Evolutionary conservation across 2,113 vertebrate species (phyloP).

Genomic region (Entelurus aequoreus): DNA sequence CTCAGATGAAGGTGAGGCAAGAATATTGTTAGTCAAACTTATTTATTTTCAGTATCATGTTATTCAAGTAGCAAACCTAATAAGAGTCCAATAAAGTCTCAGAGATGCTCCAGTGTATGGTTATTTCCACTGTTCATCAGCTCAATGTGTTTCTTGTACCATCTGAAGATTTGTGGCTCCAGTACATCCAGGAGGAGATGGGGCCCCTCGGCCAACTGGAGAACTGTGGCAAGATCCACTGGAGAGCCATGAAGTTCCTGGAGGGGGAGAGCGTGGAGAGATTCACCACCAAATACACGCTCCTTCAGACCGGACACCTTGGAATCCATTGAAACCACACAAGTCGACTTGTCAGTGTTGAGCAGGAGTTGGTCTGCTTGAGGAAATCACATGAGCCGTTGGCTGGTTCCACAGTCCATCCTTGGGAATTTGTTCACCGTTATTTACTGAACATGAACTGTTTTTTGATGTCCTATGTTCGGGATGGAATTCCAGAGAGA

Average conservation of each 20-base stretch:
- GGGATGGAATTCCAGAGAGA: not conserved
- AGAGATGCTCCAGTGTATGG: not conserved
- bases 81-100: not conserved
- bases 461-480: no score
- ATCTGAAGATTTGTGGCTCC: conserved; percentile 84
- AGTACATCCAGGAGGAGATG: conserved; percentile 87
- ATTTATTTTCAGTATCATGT: conserved; percentile 14
- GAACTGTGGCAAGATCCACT: conserved; percentile 87
- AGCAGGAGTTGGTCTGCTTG: not conserved
- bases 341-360: not conserved
- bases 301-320: conserved; percentile 83
- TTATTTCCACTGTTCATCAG: not conserved
- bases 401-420: not conserved
- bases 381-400: not conserved
- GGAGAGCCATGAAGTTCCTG: conserved; percentile 91
- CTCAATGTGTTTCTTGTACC: not conserved
- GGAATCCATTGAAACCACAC: conserved; percentile 22
- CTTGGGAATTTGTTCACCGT: not conserved
- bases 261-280: conserved; percentile 80
- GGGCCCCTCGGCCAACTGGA: conserved; percentile 78
- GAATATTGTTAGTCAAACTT: conserved; percentile 4
- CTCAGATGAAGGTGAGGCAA: conserved; percentile 76
- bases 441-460: not conserved
- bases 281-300: conserved; percentile 81
- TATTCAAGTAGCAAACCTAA: not conserved